phyloP scores from a whole-genome alignment of 2,888 invertebrate species.

The Margaritifera margaritifera region DNA sequence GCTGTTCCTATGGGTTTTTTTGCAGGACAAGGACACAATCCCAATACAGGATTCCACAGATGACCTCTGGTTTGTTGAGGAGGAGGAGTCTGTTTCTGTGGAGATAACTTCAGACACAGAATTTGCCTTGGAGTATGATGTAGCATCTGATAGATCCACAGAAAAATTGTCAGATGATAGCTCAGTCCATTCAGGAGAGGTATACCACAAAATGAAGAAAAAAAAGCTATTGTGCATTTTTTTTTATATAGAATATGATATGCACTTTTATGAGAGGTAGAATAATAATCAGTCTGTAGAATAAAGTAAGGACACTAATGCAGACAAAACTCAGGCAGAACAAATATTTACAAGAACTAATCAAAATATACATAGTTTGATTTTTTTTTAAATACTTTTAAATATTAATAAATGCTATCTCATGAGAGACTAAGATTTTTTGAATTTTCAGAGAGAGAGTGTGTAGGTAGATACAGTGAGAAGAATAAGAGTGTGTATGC shows the following conservation, averaged over 20 bases:
- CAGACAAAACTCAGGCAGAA: too few relatives aligned
- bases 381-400: too few relatives aligned
- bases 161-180: constrained; percentile 27
- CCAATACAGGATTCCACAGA: constrained; percentile 53
- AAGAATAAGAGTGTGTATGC: too few relatives aligned
- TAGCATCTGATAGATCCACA: constrained; percentile 37
- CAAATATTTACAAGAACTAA: too few relatives aligned
- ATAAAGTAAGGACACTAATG: too few relatives aligned
- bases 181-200: constrained; percentile 38
- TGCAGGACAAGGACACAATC: constrained; percentile 52
- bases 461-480: too few relatives aligned
- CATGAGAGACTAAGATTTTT: too few relatives aligned
- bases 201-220: constrained; percentile 3
- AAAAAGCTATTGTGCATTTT: too few relatives aligned
- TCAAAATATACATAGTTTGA: too few relatives aligned
- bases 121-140: constrained; percentile 50
- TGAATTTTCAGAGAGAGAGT: too few relatives aligned
- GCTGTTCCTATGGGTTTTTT: not conserved
- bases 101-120: constrained; percentile 37
- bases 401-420: too few relatives aligned
- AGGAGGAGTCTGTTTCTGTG: constrained; percentile 34
- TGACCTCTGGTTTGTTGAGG: constrained; percentile 59
- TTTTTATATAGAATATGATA: not conserved
- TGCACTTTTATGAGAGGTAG: not conserved
- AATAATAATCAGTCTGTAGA: too few relatives aligned